phyloP scores from a whole-genome alignment of 2,113 vertebrate species.

The Bothrops jararaca region DNA sequence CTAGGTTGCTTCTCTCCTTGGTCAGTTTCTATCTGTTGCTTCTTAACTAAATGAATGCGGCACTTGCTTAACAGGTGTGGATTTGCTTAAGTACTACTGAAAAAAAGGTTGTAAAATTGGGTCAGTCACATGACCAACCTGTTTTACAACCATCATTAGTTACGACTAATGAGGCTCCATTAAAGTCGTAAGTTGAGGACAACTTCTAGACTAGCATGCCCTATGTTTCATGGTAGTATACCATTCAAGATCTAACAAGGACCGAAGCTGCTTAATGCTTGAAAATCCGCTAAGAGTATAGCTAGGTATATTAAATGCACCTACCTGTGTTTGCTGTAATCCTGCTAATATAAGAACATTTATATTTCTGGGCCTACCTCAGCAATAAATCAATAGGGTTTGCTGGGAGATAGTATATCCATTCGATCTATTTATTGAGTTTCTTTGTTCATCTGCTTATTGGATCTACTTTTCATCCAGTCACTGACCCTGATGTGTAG shows the following conservation, averaged over 20 bases:
- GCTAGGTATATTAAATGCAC: neutral
- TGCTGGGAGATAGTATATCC: conserved; percentile 4
- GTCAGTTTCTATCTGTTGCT: too few species aligned
- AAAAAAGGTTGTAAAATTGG: neutral
- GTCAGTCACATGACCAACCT: neutral
- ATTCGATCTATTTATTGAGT: neutral
- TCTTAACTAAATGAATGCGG: too few species aligned
- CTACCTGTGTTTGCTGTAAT: neutral
- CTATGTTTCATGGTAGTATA: neutral
- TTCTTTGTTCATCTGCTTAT: neutral
- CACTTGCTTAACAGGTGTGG: neutral
- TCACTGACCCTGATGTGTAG: neutral
- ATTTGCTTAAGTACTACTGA: neutral
- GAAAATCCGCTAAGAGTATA: neutral
- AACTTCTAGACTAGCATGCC: neutral
- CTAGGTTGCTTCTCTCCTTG: too few species aligned
- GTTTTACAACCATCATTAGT: neutral
- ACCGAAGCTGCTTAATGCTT: neutral
- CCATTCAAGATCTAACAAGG: neutral
- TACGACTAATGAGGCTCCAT: neutral
- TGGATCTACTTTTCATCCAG: neutral
- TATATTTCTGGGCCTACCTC: neutral
- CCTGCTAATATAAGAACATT: neutral
- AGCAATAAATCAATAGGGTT: neutral
- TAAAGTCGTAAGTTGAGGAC: neutral